Base-by-base conservation (phyloP, 2,113 vertebrate genomes). In the Megaceryle maxima region DNA sequence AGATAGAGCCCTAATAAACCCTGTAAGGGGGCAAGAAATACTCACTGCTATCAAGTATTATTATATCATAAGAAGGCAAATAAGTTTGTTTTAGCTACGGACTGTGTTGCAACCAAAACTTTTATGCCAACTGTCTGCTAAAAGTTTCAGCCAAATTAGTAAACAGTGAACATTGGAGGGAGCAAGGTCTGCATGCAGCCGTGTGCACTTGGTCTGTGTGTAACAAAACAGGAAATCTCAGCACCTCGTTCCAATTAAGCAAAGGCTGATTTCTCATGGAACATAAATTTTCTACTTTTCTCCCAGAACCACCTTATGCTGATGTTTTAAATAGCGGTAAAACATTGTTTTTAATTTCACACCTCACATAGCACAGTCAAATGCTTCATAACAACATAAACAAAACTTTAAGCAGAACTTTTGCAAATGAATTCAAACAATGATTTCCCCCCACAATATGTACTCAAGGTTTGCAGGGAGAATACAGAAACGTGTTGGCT, bases 301-400 rank as follows among this genome's bases (percentile, higher is more conserved):
- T 69, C 73, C 55, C 62, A 94, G 92, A 97, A 96, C 64, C 91
- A 94, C 62, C 39, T 69, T 50, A 92, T 70, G 64, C 56, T 35
- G 35, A 83, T 90, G 89, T 94, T 90, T 95, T 95, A 92, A 95
- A 88, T 68, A 88, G 66, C 60, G 91, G 94, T 91, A 95, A 94
- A 96, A 97, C 94, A 92, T 57, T 83, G 96, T 33, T 97, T 98
- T 97, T 96, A 97, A 97, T 98, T 97, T 98, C 96, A 98, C 97
- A 97, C 95, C 95, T 98, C 94, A 97, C 92, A 73, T 92, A 97
- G 91, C 97, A 97, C 94, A 97, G 95, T 44, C 88, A 95, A 97
- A 96, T 68, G 97, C 95, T 98, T 97, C 81, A 72, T 95, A 96
- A 97, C 88, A 93, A 97, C 44, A 88, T 90, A 96, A 98, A 98